A percentile compares a stretch with the other conserved stretches of the same genome.
Evolutionary conservation across 2,888 invertebrate genomes (phyloP).

Genomic region (Oscheius sp.): DNA sequence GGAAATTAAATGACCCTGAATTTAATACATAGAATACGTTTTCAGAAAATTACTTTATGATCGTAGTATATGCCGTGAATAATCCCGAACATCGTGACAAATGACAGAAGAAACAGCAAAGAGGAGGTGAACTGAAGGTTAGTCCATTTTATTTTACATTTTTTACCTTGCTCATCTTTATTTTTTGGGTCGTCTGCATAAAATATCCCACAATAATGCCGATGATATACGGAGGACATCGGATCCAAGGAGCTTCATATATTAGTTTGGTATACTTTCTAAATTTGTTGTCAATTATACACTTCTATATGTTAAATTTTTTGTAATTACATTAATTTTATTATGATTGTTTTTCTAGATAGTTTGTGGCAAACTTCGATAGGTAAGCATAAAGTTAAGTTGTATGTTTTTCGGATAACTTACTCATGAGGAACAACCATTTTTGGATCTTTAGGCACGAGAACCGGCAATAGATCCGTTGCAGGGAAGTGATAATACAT

Average conservation of each 20-base stretch:
- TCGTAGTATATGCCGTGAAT: slow-evolving; percentile 3
- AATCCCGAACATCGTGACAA: slow-evolving; percentile 3
- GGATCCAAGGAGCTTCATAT: slow-evolving; percentile 22
- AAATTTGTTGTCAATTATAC: neutral
- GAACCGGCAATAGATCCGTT: neutral
- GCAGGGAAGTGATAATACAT: slow-evolving; percentile 21
- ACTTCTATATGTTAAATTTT: neutral
- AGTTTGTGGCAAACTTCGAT: too few relatives aligned
- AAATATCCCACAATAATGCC: slow-evolving; percentile 11
- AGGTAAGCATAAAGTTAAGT: neutral
- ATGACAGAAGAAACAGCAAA: neutral
- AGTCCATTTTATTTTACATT: neutral
- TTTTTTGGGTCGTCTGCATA: slow-evolving; percentile 21
- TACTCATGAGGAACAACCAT: slow-evolving; percentile 12
- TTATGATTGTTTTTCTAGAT: too few relatives aligned
- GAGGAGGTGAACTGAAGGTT: neutral
- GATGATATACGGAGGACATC: slow-evolving; percentile 19
- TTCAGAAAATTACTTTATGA: neutral
- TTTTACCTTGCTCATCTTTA: slow-evolving; percentile 2
- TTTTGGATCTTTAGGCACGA: slow-evolving; percentile 3
- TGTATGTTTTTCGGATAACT: neutral
- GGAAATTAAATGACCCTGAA: slow-evolving; percentile 13
- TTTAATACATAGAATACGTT: too few relatives aligned
- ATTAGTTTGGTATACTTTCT: slow-evolving; percentile 11
- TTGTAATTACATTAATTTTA: neutral